phyloP scores from a whole-genome alignment of 1,140 invertebrate genomes.

The Drosophila kanapiae region DNA sequence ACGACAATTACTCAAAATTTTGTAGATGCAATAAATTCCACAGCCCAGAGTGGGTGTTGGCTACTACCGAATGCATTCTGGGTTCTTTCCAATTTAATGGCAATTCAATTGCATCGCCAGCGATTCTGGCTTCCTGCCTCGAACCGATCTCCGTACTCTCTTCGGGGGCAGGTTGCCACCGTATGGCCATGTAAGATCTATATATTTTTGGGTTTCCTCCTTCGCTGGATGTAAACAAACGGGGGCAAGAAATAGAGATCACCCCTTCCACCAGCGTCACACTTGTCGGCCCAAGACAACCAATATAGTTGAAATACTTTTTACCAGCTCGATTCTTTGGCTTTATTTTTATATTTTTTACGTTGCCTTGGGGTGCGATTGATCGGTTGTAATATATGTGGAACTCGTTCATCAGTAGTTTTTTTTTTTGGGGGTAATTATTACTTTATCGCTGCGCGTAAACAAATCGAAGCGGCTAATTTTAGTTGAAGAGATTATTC shows the following conservation, averaged over 20 bases:
- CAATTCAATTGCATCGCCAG: conserved; percentile 73
- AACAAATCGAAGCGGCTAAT: conserved; percentile 60
- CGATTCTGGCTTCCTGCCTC: conserved; percentile 66
- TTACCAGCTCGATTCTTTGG: conserved; percentile 18
- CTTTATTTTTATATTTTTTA: conserved; percentile 36
- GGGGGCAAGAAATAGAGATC: conserved; percentile 12
- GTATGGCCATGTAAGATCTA: conserved; percentile 68
- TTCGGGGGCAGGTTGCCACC: conserved; percentile 62
- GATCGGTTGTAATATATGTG: conserved; percentile 38
- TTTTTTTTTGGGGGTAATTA: conserved; percentile 59
- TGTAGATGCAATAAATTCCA: conserved; percentile 51
- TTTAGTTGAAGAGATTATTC: conserved; percentile 63
- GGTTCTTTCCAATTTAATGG: conserved; percentile 58
- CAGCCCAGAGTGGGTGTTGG: conserved; percentile 26
- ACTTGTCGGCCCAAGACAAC: conserved; percentile 52
- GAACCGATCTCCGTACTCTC: conserved; percentile 7
- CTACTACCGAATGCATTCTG: conserved; percentile 15
- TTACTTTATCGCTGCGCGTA: conserved; percentile 65
- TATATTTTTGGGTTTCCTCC: conserved; percentile 55
- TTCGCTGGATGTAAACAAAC: conserved; percentile 62
- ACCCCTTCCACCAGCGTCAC: conserved; percentile 30
- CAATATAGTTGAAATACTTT: conserved; percentile 59
- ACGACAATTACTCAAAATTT: conserved; percentile 4
- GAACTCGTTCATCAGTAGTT: neutral
- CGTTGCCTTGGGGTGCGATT: conserved; percentile 20